These are phyloP conservation scores for Tiphia femorata DNA, from an alignment of 2,888 invertebrate species.

Conservation along the genomic window DNA sequence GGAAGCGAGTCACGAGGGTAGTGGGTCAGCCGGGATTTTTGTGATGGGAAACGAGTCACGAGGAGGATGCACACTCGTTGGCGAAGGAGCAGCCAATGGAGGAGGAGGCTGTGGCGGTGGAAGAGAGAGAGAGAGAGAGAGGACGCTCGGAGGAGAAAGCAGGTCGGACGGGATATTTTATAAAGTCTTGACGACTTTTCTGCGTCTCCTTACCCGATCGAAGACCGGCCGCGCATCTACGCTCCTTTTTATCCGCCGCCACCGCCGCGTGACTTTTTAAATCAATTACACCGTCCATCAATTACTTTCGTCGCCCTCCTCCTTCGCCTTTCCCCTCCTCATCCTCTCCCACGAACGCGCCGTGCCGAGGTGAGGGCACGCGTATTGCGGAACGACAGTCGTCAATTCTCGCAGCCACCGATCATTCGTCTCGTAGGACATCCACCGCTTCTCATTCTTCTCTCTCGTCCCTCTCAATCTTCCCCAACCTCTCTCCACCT, in stretches of 20 bases:
- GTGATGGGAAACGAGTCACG: slow-evolving; percentile 34
- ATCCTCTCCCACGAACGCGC: no score
- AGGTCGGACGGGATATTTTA: slow-evolving; percentile 48
- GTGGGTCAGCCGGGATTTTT: slow-evolving; percentile 60
- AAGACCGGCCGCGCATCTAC: slow-evolving; percentile 3
- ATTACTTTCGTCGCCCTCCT: no score
- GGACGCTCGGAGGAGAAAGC: slow-evolving; percentile 45
- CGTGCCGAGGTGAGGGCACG: no score
- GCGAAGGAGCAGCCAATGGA: slow-evolving; percentile 32
- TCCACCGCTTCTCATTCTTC: no score
- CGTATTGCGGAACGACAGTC: no score
- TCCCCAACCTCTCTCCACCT: no score
- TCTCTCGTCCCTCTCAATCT: not conserved
- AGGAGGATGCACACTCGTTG: slow-evolving; percentile 17
- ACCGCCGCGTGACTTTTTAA: no score
- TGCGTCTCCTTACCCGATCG: slow-evolving; percentile 20
- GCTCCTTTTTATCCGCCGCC: no score
- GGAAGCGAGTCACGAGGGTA: slow-evolving; percentile 62
- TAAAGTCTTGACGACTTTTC: slow-evolving; percentile 22
- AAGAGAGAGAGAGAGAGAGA: slow-evolving; percentile 24
- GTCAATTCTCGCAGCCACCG: no score
- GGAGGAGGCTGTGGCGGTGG: slow-evolving; percentile 10
- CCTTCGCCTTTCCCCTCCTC: no score
- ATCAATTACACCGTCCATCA: no score
- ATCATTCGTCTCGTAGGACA: no score